A percentile compares a stretch with the other conserved stretches of the same genome.
These are phyloP conservation scores for Caenorhabditis inopinata DNA, from an alignment of 1,140 invertebrate species.

Conservation along the genomic window DNA sequence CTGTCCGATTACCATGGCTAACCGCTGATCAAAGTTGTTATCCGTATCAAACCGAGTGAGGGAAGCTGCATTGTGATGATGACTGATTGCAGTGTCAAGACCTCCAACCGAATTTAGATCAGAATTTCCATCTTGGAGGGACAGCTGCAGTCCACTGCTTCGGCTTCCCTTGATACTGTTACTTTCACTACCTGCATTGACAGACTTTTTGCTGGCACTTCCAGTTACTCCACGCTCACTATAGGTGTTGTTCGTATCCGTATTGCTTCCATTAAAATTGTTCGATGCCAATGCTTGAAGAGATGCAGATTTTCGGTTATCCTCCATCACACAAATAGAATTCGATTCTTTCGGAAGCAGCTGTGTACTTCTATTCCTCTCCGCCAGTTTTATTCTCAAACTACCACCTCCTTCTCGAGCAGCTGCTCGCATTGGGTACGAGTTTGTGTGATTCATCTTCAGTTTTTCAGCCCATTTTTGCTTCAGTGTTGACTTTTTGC, in stretches of 20 bases:
- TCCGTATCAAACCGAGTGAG: constrained; percentile 65
- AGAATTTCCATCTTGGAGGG: constrained; percentile 57
- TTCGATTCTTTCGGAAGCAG: constrained; percentile 50
- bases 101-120: constrained; percentile 59
- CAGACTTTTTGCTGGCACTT: constrained; percentile 20
- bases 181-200: constrained; percentile 27
- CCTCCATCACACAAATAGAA: constrained; percentile 54
- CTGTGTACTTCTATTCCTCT: constrained; percentile 39
- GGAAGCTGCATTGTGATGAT: constrained; percentile 66
- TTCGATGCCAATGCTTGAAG: constrained; percentile 56
- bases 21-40: constrained; percentile 64
- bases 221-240: constrained; percentile 13
- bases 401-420: constrained; percentile 7
- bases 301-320: constrained; percentile 60
- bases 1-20: constrained; percentile 57
- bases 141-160: constrained; percentile 37
- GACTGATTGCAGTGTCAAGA: constrained; percentile 63
- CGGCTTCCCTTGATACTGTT: constrained; percentile 45
- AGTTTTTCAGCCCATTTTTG: constrained; percentile 58
- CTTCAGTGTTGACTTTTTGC: constrained; percentile 24
- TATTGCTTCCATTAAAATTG: constrained; percentile 34
- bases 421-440: constrained; percentile 53
- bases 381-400: constrained; percentile 45
- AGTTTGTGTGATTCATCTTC: constrained; percentile 59
- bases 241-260: constrained; percentile 39